A percentile compares a stretch with the other conserved stretches of the same genome.
Conservation (phyloP, 1,140 invertebrate species). For the Cyclargus thomasi region DNA sequence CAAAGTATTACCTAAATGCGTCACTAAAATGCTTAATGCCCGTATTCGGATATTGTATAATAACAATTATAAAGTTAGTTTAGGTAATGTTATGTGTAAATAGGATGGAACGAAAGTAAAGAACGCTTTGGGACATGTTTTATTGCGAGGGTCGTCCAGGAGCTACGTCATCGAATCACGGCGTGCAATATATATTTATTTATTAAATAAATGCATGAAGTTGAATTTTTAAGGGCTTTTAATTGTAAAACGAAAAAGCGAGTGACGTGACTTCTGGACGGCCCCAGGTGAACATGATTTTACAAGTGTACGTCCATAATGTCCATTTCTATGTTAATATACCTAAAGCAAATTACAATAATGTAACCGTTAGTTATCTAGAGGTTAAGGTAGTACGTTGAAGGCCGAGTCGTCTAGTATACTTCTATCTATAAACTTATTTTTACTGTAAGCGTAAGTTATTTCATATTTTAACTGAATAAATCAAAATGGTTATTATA, state of each 20-base stretch:
- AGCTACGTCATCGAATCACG: too few relatives aligned
- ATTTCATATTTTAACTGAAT: conserved; percentile 75
- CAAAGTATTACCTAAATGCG: background rate
- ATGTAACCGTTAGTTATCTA: conserved; percentile 71
- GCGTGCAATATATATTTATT: too few relatives aligned
- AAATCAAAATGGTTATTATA: conserved; percentile 73
- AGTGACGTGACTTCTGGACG: background rate
- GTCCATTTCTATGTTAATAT: conserved; percentile 72
- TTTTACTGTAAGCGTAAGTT: conserved; percentile 74
- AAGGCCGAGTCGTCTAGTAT: conserved; percentile 45
- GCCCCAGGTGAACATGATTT: conserved; percentile 32
- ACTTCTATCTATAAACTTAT: conserved; percentile 70
- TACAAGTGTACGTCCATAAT: conserved; percentile 74
- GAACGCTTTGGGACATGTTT: conserved; percentile 48
- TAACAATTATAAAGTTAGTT: conserved; percentile 32
- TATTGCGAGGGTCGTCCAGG: conserved; percentile 40
- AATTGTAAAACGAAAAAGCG: too few relatives aligned
- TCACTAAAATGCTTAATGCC: background rate
- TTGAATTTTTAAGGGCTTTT: too few relatives aligned
- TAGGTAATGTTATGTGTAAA: conserved; percentile 31
- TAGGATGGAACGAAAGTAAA: conserved; percentile 70
- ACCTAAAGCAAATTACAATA: conserved; percentile 73
- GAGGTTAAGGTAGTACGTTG: conserved; percentile 46
- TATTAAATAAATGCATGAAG: too few relatives aligned
- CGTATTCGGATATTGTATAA: conserved; percentile 14